Conservation (phyloP, 2,888 invertebrate genomes). For the Rhingia rostrata region DNA sequence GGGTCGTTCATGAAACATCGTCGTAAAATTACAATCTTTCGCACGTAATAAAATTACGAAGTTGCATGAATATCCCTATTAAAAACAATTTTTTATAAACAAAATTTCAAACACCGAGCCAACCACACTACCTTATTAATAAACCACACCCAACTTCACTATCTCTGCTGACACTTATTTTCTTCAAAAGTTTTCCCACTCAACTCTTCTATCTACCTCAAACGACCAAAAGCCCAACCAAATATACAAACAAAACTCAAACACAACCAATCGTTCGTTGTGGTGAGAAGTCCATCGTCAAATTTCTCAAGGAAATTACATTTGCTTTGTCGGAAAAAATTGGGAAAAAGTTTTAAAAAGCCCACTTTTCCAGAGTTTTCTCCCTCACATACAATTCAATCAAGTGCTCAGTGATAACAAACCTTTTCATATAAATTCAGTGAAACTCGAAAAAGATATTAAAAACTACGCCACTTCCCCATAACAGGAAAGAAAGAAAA, state of each 20-base stretch:
- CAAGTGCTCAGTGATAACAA: constrained; percentile 34
- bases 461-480: constrained; percentile 69
- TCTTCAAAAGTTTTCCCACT: constrained; percentile 30
- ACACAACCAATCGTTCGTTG: constrained; percentile 65
- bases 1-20: too few relatives aligned
- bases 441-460: constrained; percentile 13
- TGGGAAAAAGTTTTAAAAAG: constrained; percentile 56
- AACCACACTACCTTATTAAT: not conserved
- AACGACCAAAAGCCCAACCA: constrained; percentile 7
- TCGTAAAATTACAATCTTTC: too few relatives aligned
- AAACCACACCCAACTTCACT: constrained; percentile 34
- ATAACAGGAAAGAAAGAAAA: constrained; percentile 51
- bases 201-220: constrained; percentile 27
- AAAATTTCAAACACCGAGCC: too few relatives aligned
- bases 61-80: too few relatives aligned
- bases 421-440: not conserved
- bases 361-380: constrained; percentile 45
- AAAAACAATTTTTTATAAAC: too few relatives aligned
- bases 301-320: constrained; percentile 26
- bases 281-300: constrained; percentile 61
- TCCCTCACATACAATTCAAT: constrained; percentile 38
- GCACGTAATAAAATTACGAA: too few relatives aligned
- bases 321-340: constrained; percentile 33
- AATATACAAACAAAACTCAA: constrained; percentile 57
- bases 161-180: not conserved